phyloP scores from a whole-genome alignment of 2,797 vertebrate species.

The Jordanella pulchra region DNA sequence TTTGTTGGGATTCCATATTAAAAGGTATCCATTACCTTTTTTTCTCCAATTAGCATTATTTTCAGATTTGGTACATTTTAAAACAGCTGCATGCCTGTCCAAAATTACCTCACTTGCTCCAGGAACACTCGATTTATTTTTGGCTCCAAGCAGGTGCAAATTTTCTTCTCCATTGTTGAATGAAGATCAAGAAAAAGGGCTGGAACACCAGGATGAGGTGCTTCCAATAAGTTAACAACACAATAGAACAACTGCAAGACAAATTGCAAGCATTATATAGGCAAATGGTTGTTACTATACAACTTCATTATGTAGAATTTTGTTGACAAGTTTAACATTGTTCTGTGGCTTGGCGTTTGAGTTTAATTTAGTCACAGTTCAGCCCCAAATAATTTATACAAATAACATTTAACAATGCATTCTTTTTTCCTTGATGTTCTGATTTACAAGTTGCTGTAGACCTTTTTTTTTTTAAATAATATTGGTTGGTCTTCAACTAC shows the following conservation, averaged over 20 bases:
- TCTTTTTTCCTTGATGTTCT: too few species aligned
- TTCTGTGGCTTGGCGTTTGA: neutral
- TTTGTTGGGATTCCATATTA: neutral
- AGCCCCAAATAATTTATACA: neutral
- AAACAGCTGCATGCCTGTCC: neutral
- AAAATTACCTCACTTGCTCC: too few species aligned
- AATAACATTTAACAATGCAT: neutral
- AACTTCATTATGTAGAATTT: neutral
- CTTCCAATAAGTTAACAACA: neutral
- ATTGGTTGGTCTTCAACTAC: too few species aligned
- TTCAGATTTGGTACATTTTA: neutral
- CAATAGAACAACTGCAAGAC: neutral
- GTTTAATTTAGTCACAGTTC: neutral
- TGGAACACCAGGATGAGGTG: neutral
- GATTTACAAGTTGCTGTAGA: too few species aligned
- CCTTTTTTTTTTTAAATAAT: too few species aligned
- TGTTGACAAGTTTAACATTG: too few species aligned
- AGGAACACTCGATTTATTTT: too few species aligned
- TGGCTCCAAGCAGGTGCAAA: too few species aligned
- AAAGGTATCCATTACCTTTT: neutral
- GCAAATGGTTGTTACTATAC: neutral
- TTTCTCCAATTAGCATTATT: neutral
- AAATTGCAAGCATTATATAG: neutral
- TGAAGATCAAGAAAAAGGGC: too few species aligned
- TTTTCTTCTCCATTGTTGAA: too few species aligned